Evolutionary conservation across 2,113 vertebrate species (phyloP).

Genomic region (Hemicordylus capensis): DNA sequence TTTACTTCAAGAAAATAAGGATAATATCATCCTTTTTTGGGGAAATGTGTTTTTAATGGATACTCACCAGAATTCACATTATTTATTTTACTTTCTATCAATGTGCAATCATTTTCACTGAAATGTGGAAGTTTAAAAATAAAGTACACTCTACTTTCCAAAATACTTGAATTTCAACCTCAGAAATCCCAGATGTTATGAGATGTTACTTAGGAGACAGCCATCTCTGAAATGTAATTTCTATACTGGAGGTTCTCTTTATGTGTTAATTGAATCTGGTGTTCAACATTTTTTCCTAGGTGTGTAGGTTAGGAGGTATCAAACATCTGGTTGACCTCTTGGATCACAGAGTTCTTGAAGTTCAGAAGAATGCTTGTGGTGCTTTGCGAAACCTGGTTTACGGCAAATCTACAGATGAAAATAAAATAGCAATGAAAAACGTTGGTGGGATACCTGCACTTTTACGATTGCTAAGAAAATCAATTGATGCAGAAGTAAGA

Average conservation of each 20-base stretch:
- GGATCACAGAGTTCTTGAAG: constrained; percentile 93
- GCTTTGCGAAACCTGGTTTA: constrained; percentile 95
- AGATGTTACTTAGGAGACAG: neutral
- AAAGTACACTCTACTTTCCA: neutral
- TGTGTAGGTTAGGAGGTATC: constrained; percentile 92
- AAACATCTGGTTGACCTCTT: constrained; percentile 96
- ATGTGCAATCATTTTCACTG: neutral
- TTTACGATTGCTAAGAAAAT: constrained; percentile 91
- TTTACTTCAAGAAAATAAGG: neutral
- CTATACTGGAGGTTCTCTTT: neutral
- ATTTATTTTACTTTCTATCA: neutral
- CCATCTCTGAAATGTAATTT: neutral
- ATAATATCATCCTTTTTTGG: neutral
- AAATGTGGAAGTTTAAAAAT: neutral
- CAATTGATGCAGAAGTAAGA: constrained; percentile 90
- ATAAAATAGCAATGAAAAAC: constrained; percentile 94
- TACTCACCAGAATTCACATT: neutral
- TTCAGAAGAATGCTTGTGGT: constrained; percentile 95
- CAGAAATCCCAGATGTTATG: neutral
- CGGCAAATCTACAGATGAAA: constrained; percentile 94
- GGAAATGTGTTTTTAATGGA: neutral
- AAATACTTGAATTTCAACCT: neutral
- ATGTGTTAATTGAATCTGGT: constrained; percentile 1
- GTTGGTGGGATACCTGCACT: constrained; percentile 93
- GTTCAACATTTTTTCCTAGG: constrained; percentile 68